Evolutionary conservation across 2,797 vertebrate genomes (phyloP), one percentile per base, ranked within the genome.

Genomic region (Lutjanus argentimaculatus): DNA sequence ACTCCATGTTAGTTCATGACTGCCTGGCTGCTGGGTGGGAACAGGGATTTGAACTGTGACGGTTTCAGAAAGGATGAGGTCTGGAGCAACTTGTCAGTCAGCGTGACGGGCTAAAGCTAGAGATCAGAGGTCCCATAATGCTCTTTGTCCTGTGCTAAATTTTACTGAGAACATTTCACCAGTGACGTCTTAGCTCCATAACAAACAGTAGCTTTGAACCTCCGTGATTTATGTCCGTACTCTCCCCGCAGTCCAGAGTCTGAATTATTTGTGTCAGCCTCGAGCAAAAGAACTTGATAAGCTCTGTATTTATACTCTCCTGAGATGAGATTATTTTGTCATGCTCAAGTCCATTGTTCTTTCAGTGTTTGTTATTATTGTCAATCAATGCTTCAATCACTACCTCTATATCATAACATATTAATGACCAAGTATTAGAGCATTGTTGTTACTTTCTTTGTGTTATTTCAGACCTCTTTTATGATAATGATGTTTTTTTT

Each of bases 341-440:
- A 52, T 0, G 22, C 68, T 71, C 17, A 6, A 80, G 65, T 82
- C 74, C 68, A 79, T 84, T 86, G 83, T 90, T 86, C 73, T 83
- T 90, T 86, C 73, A 84, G 82, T 91, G 86, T 91, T 87, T 82
- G 65, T 83, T 87, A 83, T 90, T 81, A 70, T 79, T 86, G 74
- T 90, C 84, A 82, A 90, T 91, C 88, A 89, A 87, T 88, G 89
- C 88, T 92, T 93, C 85, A 91, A 93, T 94, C 93, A 93, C 94
- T 95, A 95, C 94, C 94, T 95, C 94, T 94, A 79, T 91, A 87
- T 90, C 71, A 68, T 73, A 86, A 72, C 61, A 86, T 88, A 84
- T 82, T 92, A 91, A 92, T 90, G 85, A 89, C 85, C 89, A 90
- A 91, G 90, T 92, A 89, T 92, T 90, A 89, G 80, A 88, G 67